phyloP scores from a whole-genome alignment of 2,113 vertebrate genomes.

The Tautogolabrus adspersus region DNA sequence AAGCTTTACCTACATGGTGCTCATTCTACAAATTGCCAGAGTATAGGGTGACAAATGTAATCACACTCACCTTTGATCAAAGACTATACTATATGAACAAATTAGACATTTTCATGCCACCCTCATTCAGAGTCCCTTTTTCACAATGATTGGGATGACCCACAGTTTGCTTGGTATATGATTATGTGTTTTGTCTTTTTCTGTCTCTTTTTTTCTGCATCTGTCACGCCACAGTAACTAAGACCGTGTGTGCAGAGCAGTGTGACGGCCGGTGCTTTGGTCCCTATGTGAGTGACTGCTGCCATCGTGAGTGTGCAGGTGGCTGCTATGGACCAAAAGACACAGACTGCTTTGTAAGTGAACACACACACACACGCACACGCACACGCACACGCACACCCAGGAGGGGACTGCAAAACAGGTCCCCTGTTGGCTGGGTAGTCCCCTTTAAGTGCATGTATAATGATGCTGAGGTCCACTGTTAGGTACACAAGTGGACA shows the following conservation, averaged over 20 bases:
- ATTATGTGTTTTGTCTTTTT: not conserved
- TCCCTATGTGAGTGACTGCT: constrained; percentile 97
- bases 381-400: constrained; percentile 8
- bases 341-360: constrained; percentile 96
- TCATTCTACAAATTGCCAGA: not conserved
- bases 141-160: not conserved
- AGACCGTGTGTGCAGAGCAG: constrained; percentile 96
- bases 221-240: constrained; percentile 87
- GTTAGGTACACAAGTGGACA: too few species aligned
- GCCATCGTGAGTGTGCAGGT: constrained; percentile 96
- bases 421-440: not conserved
- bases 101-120: not conserved
- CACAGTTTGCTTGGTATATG: not conserved
- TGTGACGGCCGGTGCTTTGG: constrained; percentile 97
- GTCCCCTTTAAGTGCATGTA: not conserved
- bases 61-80: not conserved
- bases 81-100: not conserved
- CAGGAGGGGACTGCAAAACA: not conserved
- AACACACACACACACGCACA: constrained; percentile 2
- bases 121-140: not conserved
- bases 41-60: not conserved
- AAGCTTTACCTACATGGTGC: not conserved
- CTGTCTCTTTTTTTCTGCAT: constrained; percentile 31
- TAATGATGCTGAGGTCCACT: not conserved
- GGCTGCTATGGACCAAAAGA: constrained; percentile 97